Percentiles rank a stretch among this genome's conserved stretches.
Evolutionary conservation across 2,797 vertebrate species (phyloP).

Genomic region (Propithecus perrieri): DNA sequence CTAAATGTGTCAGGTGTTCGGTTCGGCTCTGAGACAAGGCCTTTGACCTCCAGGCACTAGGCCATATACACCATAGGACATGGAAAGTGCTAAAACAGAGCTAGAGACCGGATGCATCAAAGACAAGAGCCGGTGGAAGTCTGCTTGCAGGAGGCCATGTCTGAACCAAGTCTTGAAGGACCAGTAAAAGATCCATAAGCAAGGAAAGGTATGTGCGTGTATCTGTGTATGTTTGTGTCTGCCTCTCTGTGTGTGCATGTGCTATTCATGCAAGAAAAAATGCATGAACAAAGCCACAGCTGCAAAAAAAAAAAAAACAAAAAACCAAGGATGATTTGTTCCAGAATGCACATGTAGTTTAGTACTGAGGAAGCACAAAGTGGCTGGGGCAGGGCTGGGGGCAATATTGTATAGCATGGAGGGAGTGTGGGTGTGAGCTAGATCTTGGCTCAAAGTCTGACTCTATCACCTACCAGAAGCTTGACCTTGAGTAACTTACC

Average conservation of each 20-base stretch:
- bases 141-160: not conserved
- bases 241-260: not conserved
- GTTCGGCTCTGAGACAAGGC: not conserved
- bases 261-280: not conserved
- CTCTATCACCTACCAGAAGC: not conserved
- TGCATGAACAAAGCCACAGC: not conserved
- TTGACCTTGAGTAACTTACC: not conserved
- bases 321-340: not conserved
- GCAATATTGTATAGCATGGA: not conserved
- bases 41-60: not conserved
- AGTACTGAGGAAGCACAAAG: not conserved
- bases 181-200: not conserved
- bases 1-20: not conserved
- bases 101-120: not conserved
- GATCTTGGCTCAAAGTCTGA: not conserved
- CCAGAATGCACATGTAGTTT: not conserved
- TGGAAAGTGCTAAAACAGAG: not conserved
- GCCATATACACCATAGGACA: not conserved
- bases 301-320: not conserved
- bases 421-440: not conserved
- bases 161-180: not conserved
- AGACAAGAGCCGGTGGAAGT: not conserved
- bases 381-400: fast-evolving
- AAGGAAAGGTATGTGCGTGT: not conserved
- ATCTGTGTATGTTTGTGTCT: no score